Evolutionary conservation across 37 sponge, comb jelly and placozoan genomes (phyloP).

Genomic region (Halichondria panicea): DNA sequence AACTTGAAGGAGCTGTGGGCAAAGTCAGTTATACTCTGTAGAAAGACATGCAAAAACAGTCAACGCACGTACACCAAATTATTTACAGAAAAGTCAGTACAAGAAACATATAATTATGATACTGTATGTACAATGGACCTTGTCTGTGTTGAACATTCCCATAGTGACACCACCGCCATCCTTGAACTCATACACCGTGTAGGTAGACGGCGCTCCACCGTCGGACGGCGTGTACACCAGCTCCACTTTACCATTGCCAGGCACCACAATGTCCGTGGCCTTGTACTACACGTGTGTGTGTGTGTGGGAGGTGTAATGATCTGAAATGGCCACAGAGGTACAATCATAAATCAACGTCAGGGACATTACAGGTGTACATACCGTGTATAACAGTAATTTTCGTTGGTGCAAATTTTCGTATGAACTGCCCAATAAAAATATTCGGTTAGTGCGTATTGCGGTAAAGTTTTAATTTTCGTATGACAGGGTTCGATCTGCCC

Average conservation of each 20-base stretch:
- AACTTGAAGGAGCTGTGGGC: conserved; percentile 91
- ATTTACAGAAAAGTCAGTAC: no score
- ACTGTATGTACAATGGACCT: conserved; percentile 10
- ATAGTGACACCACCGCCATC: conserved; percentile 89
- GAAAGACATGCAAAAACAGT: not conserved
- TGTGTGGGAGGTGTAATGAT: not conserved
- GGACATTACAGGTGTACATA: not conserved
- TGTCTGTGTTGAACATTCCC: conserved; percentile 98
- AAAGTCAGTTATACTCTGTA: conserved; percentile 87
- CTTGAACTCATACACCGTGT: conserved; percentile 77
- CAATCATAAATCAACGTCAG: not conserved
- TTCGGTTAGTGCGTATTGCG: no score
- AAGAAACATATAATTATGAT: not conserved
- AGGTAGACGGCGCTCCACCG: conserved; percentile 70
- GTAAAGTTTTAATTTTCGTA: no score
- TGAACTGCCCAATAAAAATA: no score
- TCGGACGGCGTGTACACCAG: conserved; percentile 83
- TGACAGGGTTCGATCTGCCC: no score
- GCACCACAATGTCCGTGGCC: conserved; percentile 97
- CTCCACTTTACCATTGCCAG: conserved; percentile 88
- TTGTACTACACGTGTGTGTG: conserved; percentile 63
- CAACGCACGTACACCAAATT: not conserved
- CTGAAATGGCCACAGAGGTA: not conserved
- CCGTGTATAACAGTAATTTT: no score
- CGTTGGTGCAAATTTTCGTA: no score